Percentiles rank a stretch among this genome's conserved stretches.
phyloP scores from a whole-genome alignment of 1,140 invertebrate genomes.

The Brachionus sp. region DNA sequence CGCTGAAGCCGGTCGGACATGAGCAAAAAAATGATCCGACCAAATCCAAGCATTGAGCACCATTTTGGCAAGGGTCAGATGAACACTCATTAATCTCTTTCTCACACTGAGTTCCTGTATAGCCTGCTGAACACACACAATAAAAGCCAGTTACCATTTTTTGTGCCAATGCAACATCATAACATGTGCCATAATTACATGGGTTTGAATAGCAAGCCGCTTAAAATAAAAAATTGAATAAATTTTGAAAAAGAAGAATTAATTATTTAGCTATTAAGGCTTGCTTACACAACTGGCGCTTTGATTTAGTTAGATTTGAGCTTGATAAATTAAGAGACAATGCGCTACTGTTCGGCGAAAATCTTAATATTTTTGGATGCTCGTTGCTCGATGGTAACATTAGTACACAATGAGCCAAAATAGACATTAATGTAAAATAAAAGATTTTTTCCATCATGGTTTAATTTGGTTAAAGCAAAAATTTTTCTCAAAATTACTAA shows the following conservation, averaged over 20 bases:
- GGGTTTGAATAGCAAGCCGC: constrained; percentile 45
- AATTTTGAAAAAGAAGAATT: neutral
- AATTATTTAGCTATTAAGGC: neutral
- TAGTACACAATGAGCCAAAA: neutral
- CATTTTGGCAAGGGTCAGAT: constrained; percentile 37
- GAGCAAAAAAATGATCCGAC: constrained; percentile 44
- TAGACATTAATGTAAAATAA: neutral
- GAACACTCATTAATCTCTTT: constrained; percentile 42
- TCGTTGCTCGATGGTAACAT: neutral
- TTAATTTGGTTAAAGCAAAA: neutral
- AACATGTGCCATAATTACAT: constrained; percentile 43
- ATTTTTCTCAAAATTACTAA: neutral
- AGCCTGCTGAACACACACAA: constrained; percentile 48
- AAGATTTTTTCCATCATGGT: neutral
- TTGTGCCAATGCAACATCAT: constrained; percentile 64
- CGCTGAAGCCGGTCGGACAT: constrained; percentile 22
- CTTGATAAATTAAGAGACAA: neutral
- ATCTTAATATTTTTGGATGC: neutral
- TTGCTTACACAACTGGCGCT: constrained; percentile 15
- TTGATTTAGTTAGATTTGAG: constrained; percentile 20
- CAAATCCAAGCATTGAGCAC: constrained; percentile 21
- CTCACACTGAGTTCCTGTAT: constrained; percentile 44
- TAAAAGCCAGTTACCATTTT: constrained; percentile 63
- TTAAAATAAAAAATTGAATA: neutral
- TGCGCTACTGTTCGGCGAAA: neutral